Percentiles rank a stretch among this genome's conserved stretches.
Conservation (phyloP, 2,113 vertebrate genomes). For the Murina feae region DNA sequence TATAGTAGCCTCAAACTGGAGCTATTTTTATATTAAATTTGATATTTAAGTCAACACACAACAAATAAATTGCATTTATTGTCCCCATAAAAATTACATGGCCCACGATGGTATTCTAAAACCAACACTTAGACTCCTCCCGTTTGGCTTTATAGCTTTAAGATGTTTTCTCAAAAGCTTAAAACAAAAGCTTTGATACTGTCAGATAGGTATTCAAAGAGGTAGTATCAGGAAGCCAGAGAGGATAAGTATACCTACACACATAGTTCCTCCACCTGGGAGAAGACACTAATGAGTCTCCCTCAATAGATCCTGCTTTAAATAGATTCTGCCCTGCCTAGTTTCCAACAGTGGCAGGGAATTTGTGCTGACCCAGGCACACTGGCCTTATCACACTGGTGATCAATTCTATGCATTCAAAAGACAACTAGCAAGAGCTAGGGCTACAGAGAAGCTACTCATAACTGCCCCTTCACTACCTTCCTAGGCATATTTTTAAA, state of each 20-base stretch:
- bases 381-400: neutral
- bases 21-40: slow-evolving; percentile 15
- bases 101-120: neutral
- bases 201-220: neutral
- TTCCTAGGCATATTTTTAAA: neutral
- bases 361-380: slow-evolving; percentile 37
- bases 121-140: neutral
- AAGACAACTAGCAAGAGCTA: neutral
- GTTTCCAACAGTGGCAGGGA: neutral
- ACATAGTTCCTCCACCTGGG: neutral
- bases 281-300: neutral
- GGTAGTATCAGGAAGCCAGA: neutral
- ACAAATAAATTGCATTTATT: neutral
- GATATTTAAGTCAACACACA: slow-evolving; percentile 2
- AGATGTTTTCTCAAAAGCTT: neutral
- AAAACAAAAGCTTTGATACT: neutral
- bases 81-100: neutral
- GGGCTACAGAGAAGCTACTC: slow-evolving; percentile 6
- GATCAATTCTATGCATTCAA: neutral
- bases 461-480: neutral
- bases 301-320: neutral
- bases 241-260: neutral
- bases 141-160: neutral
- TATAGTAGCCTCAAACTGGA: neutral
- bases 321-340: neutral